phyloP scores from a whole-genome alignment of 2,113 vertebrate genomes.

The Sciurus niger region DNA sequence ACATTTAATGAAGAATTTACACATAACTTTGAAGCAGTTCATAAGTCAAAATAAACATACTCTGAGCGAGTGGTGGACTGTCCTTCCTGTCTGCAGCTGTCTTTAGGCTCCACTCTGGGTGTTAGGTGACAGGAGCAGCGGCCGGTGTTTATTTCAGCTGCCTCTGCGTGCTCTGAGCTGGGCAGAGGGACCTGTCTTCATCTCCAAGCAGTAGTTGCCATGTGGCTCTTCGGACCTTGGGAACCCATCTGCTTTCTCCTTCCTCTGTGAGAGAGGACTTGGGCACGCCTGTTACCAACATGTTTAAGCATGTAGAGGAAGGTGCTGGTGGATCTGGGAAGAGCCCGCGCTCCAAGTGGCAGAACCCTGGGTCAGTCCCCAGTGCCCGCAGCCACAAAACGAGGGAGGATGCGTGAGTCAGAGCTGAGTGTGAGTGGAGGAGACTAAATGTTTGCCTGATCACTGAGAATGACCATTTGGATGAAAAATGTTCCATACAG shows the following conservation, averaged over 20 bases:
- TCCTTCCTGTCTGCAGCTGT: neutral
- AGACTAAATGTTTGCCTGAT: neutral
- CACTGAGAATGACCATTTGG: conserved; percentile 27
- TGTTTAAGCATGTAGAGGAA: conserved; percentile 3
- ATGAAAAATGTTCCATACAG: neutral
- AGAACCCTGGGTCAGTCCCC: neutral
- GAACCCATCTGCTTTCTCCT: neutral
- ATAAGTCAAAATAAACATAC: conserved; percentile 25
- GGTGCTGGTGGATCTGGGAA: neutral
- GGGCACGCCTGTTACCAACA: neutral
- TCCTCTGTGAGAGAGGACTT: neutral
- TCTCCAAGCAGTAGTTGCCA: neutral
- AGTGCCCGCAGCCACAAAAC: neutral
- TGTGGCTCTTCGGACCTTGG: neutral
- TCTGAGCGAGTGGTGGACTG: neutral
- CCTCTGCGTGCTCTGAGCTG: neutral
- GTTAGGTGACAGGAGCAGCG: neutral
- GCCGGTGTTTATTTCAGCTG: neutral
- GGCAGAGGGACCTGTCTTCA: neutral
- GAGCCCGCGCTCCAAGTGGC: neutral
- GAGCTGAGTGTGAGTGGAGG: neutral
- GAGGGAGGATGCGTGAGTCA: neutral
- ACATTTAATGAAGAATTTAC: conserved; percentile 42
- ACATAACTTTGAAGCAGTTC: neutral
- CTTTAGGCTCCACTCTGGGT: neutral